These are phyloP conservation scores for Sparus aurata DNA, from an alignment of 2,797 vertebrate species.

Conservation along the genomic window DNA sequence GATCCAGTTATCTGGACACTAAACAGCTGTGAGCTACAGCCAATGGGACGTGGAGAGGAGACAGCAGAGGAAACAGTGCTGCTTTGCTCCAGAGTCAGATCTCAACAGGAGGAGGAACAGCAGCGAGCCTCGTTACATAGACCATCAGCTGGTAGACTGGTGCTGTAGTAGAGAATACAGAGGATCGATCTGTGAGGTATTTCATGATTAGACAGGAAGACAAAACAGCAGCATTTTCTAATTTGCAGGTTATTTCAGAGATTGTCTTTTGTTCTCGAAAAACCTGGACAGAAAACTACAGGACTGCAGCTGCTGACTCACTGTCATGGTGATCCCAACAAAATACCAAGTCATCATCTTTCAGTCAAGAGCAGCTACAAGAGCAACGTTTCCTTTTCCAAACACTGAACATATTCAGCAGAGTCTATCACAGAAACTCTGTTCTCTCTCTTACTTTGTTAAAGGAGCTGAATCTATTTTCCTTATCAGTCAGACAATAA, in stretches of 20 bases:
- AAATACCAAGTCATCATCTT: background rate
- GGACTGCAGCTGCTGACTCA: background rate
- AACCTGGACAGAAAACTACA: background rate
- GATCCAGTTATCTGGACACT: background rate
- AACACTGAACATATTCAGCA: slow-evolving; percentile 33
- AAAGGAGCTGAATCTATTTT: slow-evolving; percentile 48
- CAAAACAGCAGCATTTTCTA: too few relatives aligned
- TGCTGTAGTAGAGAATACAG: background rate
- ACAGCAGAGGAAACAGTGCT: slow-evolving; percentile 2
- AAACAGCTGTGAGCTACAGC: slow-evolving; percentile 8
- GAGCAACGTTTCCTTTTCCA: slow-evolving; percentile 14
- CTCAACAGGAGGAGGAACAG: slow-evolving; percentile 1
- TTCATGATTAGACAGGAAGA: too few relatives aligned
- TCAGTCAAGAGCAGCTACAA: background rate
- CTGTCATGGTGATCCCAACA: background rate
- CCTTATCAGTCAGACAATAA: slow-evolving; percentile 44
- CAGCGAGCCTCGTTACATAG: background rate
- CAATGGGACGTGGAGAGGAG: slow-evolving; percentile 1
- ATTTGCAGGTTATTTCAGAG: background rate
- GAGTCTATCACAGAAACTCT: slow-evolving; percentile 14
- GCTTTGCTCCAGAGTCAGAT: slow-evolving; percentile 4
- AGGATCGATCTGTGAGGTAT: too few relatives aligned
- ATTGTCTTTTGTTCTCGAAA: background rate
- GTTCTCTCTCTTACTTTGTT: slow-evolving; percentile 21
- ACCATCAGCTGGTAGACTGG: background rate